Conservation (phyloP, 2,113 vertebrate species). For the Tachuris rubrigastra region DNA sequence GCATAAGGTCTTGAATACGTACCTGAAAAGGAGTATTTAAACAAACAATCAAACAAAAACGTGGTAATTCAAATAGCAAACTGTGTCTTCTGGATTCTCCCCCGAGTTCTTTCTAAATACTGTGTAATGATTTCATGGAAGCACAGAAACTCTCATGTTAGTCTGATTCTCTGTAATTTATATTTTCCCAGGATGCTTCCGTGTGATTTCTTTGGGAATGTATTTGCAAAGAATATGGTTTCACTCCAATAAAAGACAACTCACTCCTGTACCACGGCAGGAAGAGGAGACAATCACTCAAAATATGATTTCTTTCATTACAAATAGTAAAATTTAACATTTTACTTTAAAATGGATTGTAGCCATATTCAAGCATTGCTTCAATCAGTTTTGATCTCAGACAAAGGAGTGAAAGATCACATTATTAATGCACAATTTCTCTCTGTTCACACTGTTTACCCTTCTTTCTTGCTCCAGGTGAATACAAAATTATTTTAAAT, state of each 20-base stretch:
- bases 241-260: neutral
- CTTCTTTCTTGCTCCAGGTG: neutral
- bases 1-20: neutral
- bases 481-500: conserved; percentile 54
- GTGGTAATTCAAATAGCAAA: neutral
- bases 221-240: neutral
- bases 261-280: neutral
- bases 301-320: neutral
- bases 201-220: neutral
- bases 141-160: neutral
- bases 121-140: neutral
- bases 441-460: neutral
- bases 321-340: neutral
- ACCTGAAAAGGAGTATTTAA: neutral
- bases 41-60: neutral
- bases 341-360: conserved; percentile 21
- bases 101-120: neutral
- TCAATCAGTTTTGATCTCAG: conserved; percentile 31
- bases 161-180: neutral
- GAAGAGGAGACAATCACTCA: neutral
- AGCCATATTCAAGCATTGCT: neutral
- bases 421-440: conserved; percentile 34
- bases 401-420: conserved; percentile 37
- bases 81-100: neutral
- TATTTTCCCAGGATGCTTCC: neutral